Percentiles rank a stretch among this genome's conserved stretches.
Conservation (phyloP, 2,113 vertebrate genomes). For the Boleophthalmus pectinirostris region DNA sequence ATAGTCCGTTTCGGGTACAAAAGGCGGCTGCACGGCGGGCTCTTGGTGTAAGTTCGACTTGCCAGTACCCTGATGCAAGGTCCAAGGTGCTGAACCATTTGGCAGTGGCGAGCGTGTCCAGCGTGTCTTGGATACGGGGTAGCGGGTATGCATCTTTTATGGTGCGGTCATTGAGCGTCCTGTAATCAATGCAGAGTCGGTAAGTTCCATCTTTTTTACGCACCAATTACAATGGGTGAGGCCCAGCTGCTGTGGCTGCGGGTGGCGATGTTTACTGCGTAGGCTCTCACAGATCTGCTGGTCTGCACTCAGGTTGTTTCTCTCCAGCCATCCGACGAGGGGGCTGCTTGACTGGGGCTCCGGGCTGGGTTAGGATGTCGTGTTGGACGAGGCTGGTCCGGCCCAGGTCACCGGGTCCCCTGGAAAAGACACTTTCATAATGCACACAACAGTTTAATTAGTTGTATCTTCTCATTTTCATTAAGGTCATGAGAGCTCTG, state of each 20-base stretch:
- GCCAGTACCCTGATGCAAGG: constrained; percentile 26
- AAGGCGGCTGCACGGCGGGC: constrained; percentile 17
- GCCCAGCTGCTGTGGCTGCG: constrained; percentile 45
- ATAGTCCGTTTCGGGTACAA: constrained; percentile 37
- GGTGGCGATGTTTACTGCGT: background rate
- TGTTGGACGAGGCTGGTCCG: constrained; percentile 35
- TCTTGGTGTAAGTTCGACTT: constrained; percentile 26
- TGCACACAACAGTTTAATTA: no score
- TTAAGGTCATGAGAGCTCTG: no score
- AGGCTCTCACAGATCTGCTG: constrained; percentile 27
- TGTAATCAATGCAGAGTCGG: constrained; percentile 26
- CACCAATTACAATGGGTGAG: constrained; percentile 30
- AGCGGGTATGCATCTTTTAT: constrained; percentile 21
- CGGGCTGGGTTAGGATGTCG: constrained; percentile 34
- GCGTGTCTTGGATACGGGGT: constrained; percentile 35
- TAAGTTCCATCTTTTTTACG: constrained; percentile 33
- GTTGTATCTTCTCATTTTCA: no score
- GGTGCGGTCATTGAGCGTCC: constrained; percentile 28
- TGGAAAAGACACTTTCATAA: constrained; percentile 31
- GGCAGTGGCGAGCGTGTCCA: constrained; percentile 26
- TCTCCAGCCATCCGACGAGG: constrained; percentile 15
- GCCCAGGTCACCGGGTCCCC: constrained; percentile 13
- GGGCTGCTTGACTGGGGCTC: constrained; percentile 21
- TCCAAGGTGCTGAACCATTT: constrained; percentile 45
- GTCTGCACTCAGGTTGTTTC: constrained; percentile 19